Evolutionary conservation across 1,140 invertebrate genomes (phyloP), one percentile per base, ranked within the genome.

Genomic region (Anoplophora glabripennis): DNA sequence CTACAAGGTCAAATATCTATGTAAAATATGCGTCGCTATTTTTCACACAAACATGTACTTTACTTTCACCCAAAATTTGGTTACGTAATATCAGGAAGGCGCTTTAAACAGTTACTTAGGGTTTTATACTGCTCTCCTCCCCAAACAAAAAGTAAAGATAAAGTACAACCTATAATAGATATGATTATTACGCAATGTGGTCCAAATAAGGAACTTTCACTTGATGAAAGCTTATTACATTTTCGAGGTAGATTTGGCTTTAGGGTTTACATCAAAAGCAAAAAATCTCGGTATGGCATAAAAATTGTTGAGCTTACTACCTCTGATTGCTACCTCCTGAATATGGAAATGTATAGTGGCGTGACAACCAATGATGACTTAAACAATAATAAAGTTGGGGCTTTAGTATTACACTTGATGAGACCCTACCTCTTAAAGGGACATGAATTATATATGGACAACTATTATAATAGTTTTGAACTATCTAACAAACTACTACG

Each of bases 361-460:
- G 2, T 36, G 8, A n/a, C 11, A 33, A n/a, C 36, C 35, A 37
- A 46, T n/a, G 10, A 28, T 41, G 21, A 56, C n/a, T n/a, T n/a
- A 28, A 56, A 9, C 8, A 33, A 11, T 41, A 14, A 17, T 35
- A 47, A 33, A 42, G 34, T 38, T 15, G 17, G 42, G 42, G n/a
- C n/a, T 7, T 35, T 52, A n/a, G 47, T 49, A 18, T 21, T 51
- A 28, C 14, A 17, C 4, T 21, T 58, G 11, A 18, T 58, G 45
- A 12, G 52, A 12, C 47, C 47, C 5, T 58, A 28, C 17, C 38
- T 58, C 8, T n/a, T 8, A 12, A 41, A 51, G 12, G 60, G 60
- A 12, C 55, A 58, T 21, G 12, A 37, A 14, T 18, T 61, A 35
- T 62, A 38, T 41, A 59, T 63, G 56, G 56, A 59, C 34, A 63